phyloP scores from a whole-genome alignment of 2,113 vertebrate species.

The Thinocorus orbignyianus region DNA sequence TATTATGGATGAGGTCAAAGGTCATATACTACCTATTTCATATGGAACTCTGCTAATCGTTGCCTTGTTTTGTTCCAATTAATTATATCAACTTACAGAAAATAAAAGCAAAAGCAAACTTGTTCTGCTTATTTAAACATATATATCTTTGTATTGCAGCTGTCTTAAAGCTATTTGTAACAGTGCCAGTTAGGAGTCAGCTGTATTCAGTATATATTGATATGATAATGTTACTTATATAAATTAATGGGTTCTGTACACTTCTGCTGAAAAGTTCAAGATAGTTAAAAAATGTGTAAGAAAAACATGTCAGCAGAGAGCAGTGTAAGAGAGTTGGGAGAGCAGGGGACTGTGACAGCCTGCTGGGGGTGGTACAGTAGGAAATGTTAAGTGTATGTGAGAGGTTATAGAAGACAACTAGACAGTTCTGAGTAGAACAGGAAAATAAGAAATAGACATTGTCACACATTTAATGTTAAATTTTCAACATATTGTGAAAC shows the following conservation, averaged over 20 bases:
- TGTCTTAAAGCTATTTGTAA: neutral
- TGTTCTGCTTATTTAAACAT: neutral
- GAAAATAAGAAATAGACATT: neutral
- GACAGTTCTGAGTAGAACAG: neutral
- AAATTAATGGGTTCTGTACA: neutral
- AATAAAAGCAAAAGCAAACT: neutral
- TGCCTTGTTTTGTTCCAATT: neutral
- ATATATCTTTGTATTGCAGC: neutral
- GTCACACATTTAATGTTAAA: neutral
- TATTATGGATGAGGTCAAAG: neutral
- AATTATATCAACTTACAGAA: neutral
- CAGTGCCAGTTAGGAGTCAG: rapidly evolving
- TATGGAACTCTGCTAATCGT: neutral
- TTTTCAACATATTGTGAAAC: rapidly evolving
- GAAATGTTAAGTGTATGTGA: neutral
- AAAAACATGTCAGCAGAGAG: neutral
- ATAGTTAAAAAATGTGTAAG: neutral
- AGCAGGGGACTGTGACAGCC: neutral
- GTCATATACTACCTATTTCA: neutral
- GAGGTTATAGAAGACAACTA: neutral
- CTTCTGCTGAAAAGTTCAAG: neutral
- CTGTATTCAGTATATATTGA: neutral
- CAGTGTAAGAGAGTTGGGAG: neutral
- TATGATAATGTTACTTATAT: neutral
- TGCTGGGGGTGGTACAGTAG: neutral